A percentile compares a stretch with the other conserved stretches of the same genome.
Conservation (phyloP, 2,797 vertebrate species). For the Sparus aurata region DNA sequence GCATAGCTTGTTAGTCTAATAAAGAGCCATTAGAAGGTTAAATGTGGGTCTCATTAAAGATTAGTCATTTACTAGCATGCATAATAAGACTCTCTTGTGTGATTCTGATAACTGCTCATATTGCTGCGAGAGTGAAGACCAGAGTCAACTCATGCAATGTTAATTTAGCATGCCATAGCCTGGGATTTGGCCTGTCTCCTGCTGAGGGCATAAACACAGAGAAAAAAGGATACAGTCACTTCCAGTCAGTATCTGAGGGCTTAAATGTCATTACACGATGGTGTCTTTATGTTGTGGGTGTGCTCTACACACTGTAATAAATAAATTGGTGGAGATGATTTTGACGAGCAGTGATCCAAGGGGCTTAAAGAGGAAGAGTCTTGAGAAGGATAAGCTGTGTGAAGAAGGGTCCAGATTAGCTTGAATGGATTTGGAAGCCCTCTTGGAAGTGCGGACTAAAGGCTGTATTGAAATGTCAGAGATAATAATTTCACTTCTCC, state of each 20-base stretch:
- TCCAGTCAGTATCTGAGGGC: constrained; percentile 60
- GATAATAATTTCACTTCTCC: constrained; percentile 74
- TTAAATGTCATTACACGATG: constrained; percentile 76
- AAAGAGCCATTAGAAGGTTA: constrained; percentile 84
- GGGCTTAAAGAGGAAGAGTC: constrained; percentile 72
- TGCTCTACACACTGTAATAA: constrained; percentile 51
- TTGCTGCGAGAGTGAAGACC: constrained; percentile 63
- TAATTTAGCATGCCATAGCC: constrained; percentile 65
- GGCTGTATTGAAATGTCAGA: constrained; percentile 78
- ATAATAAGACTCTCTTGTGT: constrained; percentile 79
- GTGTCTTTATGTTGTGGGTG: constrained; percentile 62
- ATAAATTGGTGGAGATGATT: constrained; percentile 72
- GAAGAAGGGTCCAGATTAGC: constrained; percentile 73
- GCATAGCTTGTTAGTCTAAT: constrained; percentile 81
- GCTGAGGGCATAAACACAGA: constrained; percentile 71
- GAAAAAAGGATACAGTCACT: constrained; percentile 67
- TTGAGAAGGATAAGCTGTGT: constrained; percentile 71
- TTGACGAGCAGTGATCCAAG: constrained; percentile 70
- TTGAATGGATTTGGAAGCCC: constrained; percentile 71
- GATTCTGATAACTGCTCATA: constrained; percentile 75
- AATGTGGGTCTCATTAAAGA: constrained; percentile 84
- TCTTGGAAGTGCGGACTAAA: constrained; percentile 64
- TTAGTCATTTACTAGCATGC: constrained; percentile 81
- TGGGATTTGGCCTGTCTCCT: constrained; percentile 67
- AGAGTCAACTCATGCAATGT: constrained; percentile 56